Evolutionary conservation across 2,113 vertebrate species (phyloP), one percentile per base, ranked within the genome.

Genomic region (Rattus norvegicus): DNA sequence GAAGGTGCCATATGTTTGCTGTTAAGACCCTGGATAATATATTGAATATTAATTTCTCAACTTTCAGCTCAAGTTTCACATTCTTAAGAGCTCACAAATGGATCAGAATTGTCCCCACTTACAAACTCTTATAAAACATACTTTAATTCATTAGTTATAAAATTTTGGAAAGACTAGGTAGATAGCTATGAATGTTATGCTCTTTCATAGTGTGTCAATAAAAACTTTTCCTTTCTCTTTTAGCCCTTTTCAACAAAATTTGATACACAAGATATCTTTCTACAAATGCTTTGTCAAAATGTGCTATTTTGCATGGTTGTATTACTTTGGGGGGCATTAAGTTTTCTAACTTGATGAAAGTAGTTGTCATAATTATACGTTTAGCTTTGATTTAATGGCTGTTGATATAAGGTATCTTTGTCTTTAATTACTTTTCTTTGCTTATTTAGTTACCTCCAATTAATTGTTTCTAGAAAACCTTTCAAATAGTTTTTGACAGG

Each of bases 401-500:
- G 10, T 28, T 85, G 49, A 28, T 67, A 14, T 49, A 83, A 92
- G 1, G 84, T 70, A 89, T 47, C 4, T 39, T 26, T 88, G 36
- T 19, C 2, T 59, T 47, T 28, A 86, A 59, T 73, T 83, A 43
- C 28, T 84, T 36, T 17, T 92, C 47, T 61, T 73, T 83, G 30
- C 28, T 56, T 85, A 49, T 61, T 91, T 87, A 87, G 1, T 4
- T 69, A 69, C 87, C 81, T 22, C 56, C 0, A 67, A 11, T 12
- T 72, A 67, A 85, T 84, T 75, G 19, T 8, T 89, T 89, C 54
- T n/a, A 88, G 54, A 89, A 59, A 39, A 89, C 67, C 1, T 9
- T 77, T 72, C 67, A 89, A 49, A 73, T 80, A 92, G 75, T 97
- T 97, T 97, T 92, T 73, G 13, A 2, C 9, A 75, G 90, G 20